Base-by-base conservation (phyloP, 2,797 vertebrate genomes). In the Emydoidea blandingii region DNA sequence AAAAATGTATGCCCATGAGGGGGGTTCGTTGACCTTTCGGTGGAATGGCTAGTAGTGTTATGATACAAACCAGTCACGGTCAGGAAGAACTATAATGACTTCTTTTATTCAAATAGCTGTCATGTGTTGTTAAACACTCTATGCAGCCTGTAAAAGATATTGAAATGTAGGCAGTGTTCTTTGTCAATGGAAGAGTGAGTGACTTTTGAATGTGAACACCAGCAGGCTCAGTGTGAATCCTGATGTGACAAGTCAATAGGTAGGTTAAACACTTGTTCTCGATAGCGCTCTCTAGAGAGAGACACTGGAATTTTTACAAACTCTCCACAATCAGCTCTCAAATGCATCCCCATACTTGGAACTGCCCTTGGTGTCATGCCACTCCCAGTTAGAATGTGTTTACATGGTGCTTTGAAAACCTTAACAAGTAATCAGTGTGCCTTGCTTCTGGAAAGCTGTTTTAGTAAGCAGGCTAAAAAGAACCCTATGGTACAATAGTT, bases 1-100 rank as follows among this genome's bases (percentile, higher is more conserved):
- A 89, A 96, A 92, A 96, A 85, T 34, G 84, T 29, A 91, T 79
- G 41, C 27, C 86, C 79, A 34, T 44, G 90, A 90, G 47, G 31
- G 21, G 37, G 81, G 34, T 59, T 89, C 76, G 14, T 18, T 88
- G 52, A 82, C 27, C 21, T 94, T 93, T 91, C 37, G 3, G 8
- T 79, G 72, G 47, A 95, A 29, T 23, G 76, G 49, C 10, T 83
- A 25, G 21, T 7, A 82, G 4, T 27, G 5, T 49, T 80, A 14
- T 2, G 2, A 53, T 90, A 90, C 6, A 16, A 83, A 62, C 16
- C 7, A 4, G 41, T 5, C 84, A 50, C 89, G 93, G 81, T 53
- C 41, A 90, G 81, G 85, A 91, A 87, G 0, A 5, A 25, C n/a
- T 83, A 19, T 59, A 82, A 88, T 82, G 47, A 85, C 31, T 82